Conservation (phyloP, 2,113 vertebrate species). For the Channa argus region DNA sequence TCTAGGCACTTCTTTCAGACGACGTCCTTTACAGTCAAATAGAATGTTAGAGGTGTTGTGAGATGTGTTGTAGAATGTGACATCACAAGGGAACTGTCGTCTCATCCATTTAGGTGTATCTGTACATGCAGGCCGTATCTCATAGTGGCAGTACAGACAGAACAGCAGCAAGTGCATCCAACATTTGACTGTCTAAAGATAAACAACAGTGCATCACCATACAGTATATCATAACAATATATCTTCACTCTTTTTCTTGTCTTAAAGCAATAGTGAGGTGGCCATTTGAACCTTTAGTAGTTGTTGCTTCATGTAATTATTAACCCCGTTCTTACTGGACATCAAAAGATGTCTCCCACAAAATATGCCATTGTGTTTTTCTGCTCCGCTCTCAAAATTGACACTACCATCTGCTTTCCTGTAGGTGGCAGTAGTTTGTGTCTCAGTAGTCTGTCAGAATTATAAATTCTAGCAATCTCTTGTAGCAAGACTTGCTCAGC, state of each 20-base stretch:
- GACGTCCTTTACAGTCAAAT: constrained; percentile 73
- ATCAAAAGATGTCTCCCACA: background rate
- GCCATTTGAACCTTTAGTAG: background rate
- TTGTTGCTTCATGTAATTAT: background rate
- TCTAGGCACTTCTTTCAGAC: constrained; percentile 73
- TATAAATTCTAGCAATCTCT: background rate
- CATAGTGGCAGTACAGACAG: constrained; percentile 35
- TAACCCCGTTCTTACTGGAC: background rate
- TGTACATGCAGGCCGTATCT: constrained; percentile 34
- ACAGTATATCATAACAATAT: background rate
- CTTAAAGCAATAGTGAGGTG: background rate
- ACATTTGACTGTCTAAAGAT: constrained; percentile 58
- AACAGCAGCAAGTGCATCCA: constrained; percentile 62
- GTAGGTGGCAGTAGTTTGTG: constrained; percentile 45
- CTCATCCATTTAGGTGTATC: constrained; percentile 37
- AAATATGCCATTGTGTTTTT: background rate
- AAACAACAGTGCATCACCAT: constrained; percentile 24
- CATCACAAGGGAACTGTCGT: constrained; percentile 77
- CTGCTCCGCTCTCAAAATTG: background rate
- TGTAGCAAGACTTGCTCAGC: background rate
- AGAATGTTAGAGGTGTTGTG: constrained; percentile 26
- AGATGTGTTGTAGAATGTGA: constrained; percentile 13
- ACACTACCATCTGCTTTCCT: constrained; percentile 42
- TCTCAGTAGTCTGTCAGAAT: background rate
- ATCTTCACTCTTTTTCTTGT: background rate